phyloP scores from a whole-genome alignment of 37 sponge, comb jelly and placozoan species.

The Aplysina aerophoba region DNA sequence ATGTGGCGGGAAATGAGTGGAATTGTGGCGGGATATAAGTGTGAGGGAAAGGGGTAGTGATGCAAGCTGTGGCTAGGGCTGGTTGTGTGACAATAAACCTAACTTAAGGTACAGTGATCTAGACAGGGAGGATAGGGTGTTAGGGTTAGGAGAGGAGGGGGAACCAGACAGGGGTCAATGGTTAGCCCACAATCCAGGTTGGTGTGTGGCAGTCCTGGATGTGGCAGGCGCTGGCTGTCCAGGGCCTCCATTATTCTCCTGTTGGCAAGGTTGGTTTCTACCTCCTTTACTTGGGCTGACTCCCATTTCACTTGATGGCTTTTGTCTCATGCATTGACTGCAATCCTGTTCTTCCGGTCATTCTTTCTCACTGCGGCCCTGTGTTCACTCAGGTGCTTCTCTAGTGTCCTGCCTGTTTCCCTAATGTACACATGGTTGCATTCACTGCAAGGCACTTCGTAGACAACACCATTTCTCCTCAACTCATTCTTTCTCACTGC shows the following conservation, averaged over 20 bases:
- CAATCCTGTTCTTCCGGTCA: background rate
- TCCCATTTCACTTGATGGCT: conserved; percentile 2
- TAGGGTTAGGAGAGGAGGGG: background rate
- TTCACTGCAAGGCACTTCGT: background rate
- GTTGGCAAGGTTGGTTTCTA: background rate
- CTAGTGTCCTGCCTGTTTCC: background rate
- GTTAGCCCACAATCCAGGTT: conserved; percentile 23
- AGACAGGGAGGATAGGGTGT: no score
- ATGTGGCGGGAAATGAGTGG: no score
- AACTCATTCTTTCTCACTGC: background rate
- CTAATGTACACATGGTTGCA: background rate
- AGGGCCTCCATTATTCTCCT: conserved; percentile 10
- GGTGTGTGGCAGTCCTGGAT: no score
- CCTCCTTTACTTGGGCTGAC: background rate
- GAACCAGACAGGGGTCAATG: conserved; percentile 22
- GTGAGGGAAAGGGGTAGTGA: no score
- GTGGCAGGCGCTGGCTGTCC: background rate
- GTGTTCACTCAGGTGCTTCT: background rate
- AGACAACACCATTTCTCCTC: background rate
- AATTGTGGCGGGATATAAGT: no score
- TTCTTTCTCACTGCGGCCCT: background rate
- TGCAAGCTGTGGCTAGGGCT: no score
- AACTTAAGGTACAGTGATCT: no score
- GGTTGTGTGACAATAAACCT: no score
- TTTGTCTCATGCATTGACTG: background rate